Base-by-base conservation (phyloP, 2,888 invertebrate species). In the Steromphala cineraria region DNA sequence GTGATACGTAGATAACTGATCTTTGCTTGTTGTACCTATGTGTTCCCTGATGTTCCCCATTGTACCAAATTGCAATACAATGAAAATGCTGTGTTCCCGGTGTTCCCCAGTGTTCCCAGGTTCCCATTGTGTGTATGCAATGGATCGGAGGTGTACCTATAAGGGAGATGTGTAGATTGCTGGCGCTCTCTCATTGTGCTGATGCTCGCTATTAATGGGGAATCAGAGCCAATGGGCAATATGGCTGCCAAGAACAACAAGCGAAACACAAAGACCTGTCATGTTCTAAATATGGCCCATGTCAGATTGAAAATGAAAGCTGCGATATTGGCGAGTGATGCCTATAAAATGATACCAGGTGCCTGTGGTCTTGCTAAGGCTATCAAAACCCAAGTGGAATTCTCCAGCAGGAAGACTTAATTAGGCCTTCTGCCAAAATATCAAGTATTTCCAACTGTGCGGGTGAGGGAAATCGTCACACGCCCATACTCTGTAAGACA, bases 401-500 rank as follows among this genome's bases (percentile, higher is more conserved):
- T 46, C 80, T 62, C 56, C 36, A 62, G 75, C 56, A 55, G 75
- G 80, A 56, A 75, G 62, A 62, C 80, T 80, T 80, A 80, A 80
- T 80, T 80, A 75, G 75, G 80, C 80, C 53, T 67, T 40, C 40
- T 62, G 80, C 80, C 80, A 80, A 75, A 80, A 75, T 75, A 80
- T 80, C 80, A 75, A 80, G 80, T 80, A 80, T 80, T 80, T 80
- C 80, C 75, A 80, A 80, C 80, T 75, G 80, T 75, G 80, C 36
- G 53, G 62, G 80, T 80, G 75, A 75, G 62, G 67, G 53, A 71
- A 67, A 52, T 36, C 53, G 67, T 46, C 74, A 67, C 79, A 71
- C 79, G 53, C 79, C 67, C 79, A 53, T 53, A 53, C 53, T 53
- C 31, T 71, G 79, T 74, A 71, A 79, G 71, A 79, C 79, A 79